Conservation (phyloP, 2,797 vertebrate genomes). For the Anisognathus igniventris region DNA sequence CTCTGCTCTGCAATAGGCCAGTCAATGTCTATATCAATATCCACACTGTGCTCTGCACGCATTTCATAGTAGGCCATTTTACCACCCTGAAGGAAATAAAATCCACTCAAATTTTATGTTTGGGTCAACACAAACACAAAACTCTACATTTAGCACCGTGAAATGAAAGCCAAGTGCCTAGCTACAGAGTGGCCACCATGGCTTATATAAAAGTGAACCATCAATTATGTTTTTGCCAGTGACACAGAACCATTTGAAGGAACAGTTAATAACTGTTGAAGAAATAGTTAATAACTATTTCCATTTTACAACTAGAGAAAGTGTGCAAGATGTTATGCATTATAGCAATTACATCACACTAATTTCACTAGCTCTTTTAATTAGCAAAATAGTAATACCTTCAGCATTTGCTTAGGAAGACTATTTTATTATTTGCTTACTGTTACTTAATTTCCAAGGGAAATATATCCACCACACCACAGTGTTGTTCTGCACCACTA, state of each 20-base stretch:
- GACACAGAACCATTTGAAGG: not conserved
- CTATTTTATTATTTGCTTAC: not conserved
- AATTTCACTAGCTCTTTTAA: not conserved
- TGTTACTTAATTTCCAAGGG: not conserved
- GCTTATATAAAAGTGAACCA: not conserved
- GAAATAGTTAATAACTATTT: not conserved
- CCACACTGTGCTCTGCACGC: conserved; percentile 88
- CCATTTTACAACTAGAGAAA: not conserved
- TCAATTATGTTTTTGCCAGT: not conserved
- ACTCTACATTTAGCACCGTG: not conserved
- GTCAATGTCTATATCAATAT: conserved; percentile 95
- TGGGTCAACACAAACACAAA: not conserved
- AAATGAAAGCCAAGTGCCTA: not conserved
- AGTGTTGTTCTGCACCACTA: not conserved
- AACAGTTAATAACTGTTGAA: not conserved
- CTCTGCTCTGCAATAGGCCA: conserved; percentile 97
- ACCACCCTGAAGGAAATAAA: conserved; percentile 78
- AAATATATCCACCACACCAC: not conserved
- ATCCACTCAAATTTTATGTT: not conserved
- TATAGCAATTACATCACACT: not conserved
- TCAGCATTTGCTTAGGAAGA: not conserved
- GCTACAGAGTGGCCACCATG: not conserved
- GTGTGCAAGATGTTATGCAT: not conserved
- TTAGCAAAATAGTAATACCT: not conserved
- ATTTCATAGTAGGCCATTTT: conserved; percentile 91